Percentiles rank a stretch among this genome's conserved stretches.
Evolutionary conservation across 2,797 vertebrate species (phyloP).

Genomic region (Microctenopoma lineatum): DNA sequence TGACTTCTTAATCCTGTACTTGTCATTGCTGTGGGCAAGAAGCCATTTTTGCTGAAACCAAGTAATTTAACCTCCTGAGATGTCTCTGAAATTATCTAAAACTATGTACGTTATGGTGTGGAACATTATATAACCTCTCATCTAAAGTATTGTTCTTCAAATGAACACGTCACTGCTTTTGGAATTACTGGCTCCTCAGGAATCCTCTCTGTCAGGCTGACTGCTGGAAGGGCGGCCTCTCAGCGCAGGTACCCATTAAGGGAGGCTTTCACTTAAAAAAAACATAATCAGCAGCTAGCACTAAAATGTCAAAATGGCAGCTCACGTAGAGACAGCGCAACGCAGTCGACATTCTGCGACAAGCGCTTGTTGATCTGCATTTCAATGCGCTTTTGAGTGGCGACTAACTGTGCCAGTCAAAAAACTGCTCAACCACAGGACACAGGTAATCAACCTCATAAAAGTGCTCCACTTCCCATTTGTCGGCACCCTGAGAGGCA

Average conservation of each 20-base stretch:
- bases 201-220: not conserved
- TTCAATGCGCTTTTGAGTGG: conserved; percentile 39
- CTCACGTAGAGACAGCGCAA: conserved; percentile 6
- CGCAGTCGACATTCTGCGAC: not conserved
- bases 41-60: conserved; percentile 21
- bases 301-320: conserved; percentile 32
- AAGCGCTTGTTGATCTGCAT: conserved; percentile 35
- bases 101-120: not conserved
- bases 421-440: conserved; percentile 6
- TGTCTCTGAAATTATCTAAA: conserved; percentile 13
- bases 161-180: conserved; percentile 8
- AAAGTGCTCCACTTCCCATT: not conserved
- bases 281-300: conserved; percentile 27
- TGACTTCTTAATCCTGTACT: conserved; percentile 51
- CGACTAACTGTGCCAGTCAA: conserved; percentile 16
- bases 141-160: not conserved
- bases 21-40: conserved; percentile 44
- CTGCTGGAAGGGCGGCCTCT: conserved; percentile 18
- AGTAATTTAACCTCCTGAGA: conserved; percentile 44
- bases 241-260: conserved; percentile 9
- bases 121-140: conserved; percentile 15
- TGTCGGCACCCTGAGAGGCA: conserved; percentile 9
- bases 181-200: conserved; percentile 13
- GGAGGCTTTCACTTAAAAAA: conserved; percentile 14
- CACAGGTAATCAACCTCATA: conserved; percentile 19